Evolutionary conservation across 2,113 vertebrate species (phyloP), one percentile per base, ranked within the genome.

Genomic region (Tetrao urogallus): DNA sequence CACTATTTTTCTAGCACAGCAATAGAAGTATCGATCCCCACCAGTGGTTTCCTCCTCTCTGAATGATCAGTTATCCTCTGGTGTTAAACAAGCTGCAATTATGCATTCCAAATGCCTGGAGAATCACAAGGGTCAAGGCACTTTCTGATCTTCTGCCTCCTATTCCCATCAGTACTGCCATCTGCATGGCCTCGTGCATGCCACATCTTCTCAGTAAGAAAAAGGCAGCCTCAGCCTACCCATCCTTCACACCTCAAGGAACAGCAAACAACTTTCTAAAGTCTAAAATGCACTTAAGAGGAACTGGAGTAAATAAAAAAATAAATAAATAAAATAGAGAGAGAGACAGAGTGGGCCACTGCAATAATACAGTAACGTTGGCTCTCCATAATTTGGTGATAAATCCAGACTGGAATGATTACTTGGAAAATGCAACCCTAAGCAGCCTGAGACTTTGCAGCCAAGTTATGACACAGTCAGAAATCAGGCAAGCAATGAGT

Each of bases 61-160:
- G 32, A 87, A 58, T 48, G 58, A 83, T 88, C 72, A 65, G 43
- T 52, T 92, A 57, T 82, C 70, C 47, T 69, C 61, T 36, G 27
- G 48, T 40, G 52, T 57, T 85, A 91, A 94, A 36, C 48, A 90
- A 75, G 56, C 64, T 65, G 54, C 38, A 85, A 45, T 92, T 82
- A 84, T 50, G n/a, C 63, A 82, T 88, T 89, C n/a, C 64, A 63
- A 94, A 78, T 48, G 61, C 71, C 17, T 10, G 32, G 74, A 73
- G 65, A 89, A 72, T 36, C 43, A n/a, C 24, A 16, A 48, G 14
- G 58, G 8, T 52, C 14, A 19, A 28, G 34, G 10, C 20, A 40
- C 61, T 15, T 90, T 70, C 76, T 70, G 56, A 71, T 47, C 69
- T 88, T 73, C 88, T 63, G 74, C 40, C 73, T 80, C 61, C 83